Percentiles rank a stretch among this genome's conserved stretches.
Evolutionary conservation across 1,140 invertebrate species (phyloP).

Genomic region (Diachasmimorpha longicaudata): DNA sequence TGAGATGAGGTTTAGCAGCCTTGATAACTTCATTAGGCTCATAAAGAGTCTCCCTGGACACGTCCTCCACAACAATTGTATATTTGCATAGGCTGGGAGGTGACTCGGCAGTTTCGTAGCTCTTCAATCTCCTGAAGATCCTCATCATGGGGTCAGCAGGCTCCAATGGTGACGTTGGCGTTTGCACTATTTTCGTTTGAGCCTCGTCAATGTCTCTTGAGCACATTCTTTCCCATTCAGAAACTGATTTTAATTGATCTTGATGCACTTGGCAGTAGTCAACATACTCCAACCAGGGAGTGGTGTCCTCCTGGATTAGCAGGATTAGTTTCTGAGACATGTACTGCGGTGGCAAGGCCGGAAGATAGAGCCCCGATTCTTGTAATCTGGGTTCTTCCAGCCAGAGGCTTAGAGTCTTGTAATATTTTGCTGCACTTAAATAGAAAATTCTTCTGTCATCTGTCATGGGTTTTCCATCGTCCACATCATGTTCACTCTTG

Average conservation of each 20-base stretch:
- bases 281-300: slow-evolving; percentile 74
- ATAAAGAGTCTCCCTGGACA: slow-evolving; percentile 51
- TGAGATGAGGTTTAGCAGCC: slow-evolving; percentile 63
- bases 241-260: slow-evolving; percentile 59
- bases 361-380: slow-evolving; percentile 72
- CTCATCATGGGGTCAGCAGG: slow-evolving; percentile 60
- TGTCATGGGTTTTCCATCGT: slow-evolving; percentile 51
- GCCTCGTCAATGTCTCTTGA: slow-evolving; percentile 32
- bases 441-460: slow-evolving; percentile 57
- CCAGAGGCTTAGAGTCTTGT: slow-evolving; percentile 76
- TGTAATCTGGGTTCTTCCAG: slow-evolving; percentile 79
- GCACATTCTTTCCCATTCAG: slow-evolving; percentile 58
- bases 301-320: slow-evolving; percentile 64
- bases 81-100: slow-evolving; percentile 55
- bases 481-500: slow-evolving; percentile 51
- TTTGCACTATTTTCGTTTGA: slow-evolving; percentile 29
- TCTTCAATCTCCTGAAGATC: slow-evolving; percentile 66
- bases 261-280: slow-evolving; percentile 66
- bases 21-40: slow-evolving; percentile 44
- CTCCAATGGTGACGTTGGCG: slow-evolving; percentile 36
- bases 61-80: slow-evolving; percentile 34
- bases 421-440: slow-evolving; percentile 57
- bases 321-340: slow-evolving; percentile 65
- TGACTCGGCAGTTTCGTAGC: slow-evolving; percentile 69
- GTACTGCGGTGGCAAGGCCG: slow-evolving; percentile 76